Percentiles rank a stretch among this genome's conserved stretches.
Evolutionary conservation across 2,797 vertebrate genomes (phyloP).

Genomic region (Spinus olivaceus): DNA sequence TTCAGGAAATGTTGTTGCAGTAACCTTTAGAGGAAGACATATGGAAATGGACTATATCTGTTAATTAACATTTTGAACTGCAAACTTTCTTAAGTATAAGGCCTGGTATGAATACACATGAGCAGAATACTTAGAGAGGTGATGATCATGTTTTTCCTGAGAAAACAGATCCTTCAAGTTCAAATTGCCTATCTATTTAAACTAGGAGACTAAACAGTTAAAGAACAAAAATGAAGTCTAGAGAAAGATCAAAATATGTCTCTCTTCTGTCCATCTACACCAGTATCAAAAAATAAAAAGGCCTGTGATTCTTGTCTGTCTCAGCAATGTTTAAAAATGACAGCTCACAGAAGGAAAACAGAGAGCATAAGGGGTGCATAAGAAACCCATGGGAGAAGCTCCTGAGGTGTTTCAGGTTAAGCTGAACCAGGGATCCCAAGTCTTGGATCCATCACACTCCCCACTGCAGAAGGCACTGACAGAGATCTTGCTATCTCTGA

Average conservation of each 20-base stretch:
- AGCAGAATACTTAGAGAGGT: conserved; percentile 6
- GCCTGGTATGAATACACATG: neutral
- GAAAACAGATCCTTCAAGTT: neutral
- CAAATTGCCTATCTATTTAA: neutral
- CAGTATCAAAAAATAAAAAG: neutral
- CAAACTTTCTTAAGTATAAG: neutral
- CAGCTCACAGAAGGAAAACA: neutral
- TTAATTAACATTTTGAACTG: conserved; percentile 16
- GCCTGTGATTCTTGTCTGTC: neutral
- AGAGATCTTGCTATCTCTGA: neutral
- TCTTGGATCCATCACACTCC: neutral
- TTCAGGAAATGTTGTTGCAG: conserved; percentile 19
- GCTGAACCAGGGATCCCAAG: neutral
- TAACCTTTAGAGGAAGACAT: conserved; percentile 66
- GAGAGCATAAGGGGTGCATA: neutral
- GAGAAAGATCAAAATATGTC: neutral
- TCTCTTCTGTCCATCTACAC: neutral
- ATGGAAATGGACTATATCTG: conserved; percentile 32
- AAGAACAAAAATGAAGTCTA: neutral
- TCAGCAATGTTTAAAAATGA: neutral
- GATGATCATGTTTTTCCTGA: neutral
- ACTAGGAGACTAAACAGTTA: neutral
- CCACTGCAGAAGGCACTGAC: neutral
- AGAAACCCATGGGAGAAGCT: neutral
- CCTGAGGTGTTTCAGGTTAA: neutral